Conservation (phyloP, 2,113 vertebrate genomes). For the Hippocampus comes region DNA sequence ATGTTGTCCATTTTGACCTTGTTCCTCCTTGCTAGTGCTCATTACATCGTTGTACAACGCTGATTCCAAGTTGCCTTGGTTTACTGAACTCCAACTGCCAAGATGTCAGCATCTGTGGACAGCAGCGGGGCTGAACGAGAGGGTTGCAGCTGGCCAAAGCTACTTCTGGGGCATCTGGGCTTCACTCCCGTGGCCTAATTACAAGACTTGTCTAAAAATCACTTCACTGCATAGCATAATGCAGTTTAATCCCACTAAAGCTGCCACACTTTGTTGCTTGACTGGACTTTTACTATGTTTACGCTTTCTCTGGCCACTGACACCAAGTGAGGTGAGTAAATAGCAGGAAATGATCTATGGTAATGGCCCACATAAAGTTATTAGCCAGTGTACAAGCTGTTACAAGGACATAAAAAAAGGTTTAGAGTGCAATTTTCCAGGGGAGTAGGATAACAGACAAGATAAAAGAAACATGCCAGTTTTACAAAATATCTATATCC, state of each 20-base stretch:
- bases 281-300: conserved; percentile 20
- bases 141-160: conserved; percentile 46
- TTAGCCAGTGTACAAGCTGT: conserved; percentile 1
- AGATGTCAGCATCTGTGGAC: conserved; percentile 24
- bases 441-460: neutral
- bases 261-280: conserved; percentile 24
- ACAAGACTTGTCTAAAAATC: conserved; percentile 17
- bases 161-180: conserved; percentile 25
- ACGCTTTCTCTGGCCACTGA: conserved; percentile 26
- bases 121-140: conserved; percentile 20
- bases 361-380: conserved; percentile 16
- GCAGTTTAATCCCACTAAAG: conserved; percentile 22
- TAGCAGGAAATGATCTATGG: conserved; percentile 17
- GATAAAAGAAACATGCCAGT: neutral
- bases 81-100: conserved; percentile 62
- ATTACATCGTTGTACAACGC: conserved; percentile 46
- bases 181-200: conserved; percentile 43
- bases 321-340: conserved; percentile 13
- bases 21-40: conserved; percentile 47
- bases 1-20: conserved; percentile 20
- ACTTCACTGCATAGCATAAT: conserved; percentile 11
- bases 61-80: conserved; percentile 50
- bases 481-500: neutral
- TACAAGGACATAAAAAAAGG: conserved; percentile 2
- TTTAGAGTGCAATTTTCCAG: neutral